Conservation (phyloP, 1,140 invertebrate species). For the Dinothrombium tinctorium region DNA sequence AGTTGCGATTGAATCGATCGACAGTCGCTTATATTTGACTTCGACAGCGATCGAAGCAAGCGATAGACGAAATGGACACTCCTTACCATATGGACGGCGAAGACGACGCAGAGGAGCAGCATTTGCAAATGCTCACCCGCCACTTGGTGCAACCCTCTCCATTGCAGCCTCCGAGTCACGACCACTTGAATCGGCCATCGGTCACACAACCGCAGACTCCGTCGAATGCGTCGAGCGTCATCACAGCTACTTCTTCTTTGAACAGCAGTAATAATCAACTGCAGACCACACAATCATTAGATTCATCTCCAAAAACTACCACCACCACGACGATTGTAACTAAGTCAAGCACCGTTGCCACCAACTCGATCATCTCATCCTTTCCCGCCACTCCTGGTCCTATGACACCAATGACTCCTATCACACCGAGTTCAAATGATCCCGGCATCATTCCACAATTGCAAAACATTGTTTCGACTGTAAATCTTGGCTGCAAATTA, state of each 20-base stretch:
- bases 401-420: conserved; percentile 54
- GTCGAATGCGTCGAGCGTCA: not conserved
- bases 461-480: conserved; percentile 93
- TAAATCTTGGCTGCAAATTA: conserved; percentile 84
- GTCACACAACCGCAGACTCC: not conserved
- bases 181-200: conserved; percentile 3
- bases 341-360: not conserved
- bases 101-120: conserved; percentile 14
- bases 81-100: not conserved
- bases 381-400: conserved; percentile 41
- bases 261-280: not conserved
- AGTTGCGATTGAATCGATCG: too few relatives aligned
- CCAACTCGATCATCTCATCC: not conserved
- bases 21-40: too few relatives aligned
- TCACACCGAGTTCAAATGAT: conserved; percentile 66
- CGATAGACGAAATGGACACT: too few relatives aligned
- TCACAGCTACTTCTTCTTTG: too few relatives aligned
- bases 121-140: conserved; percentile 14
- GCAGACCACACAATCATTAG: not conserved
- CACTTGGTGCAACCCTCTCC: conserved; percentile 16
- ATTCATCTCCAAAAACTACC: conserved; percentile 2
- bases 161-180: conserved; percentile 14
- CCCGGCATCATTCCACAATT: conserved; percentile 77
- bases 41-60: too few relatives aligned
- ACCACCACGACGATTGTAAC: not conserved